Conservation (phyloP, 2,797 vertebrate genomes). For the Sebastes minor region DNA sequence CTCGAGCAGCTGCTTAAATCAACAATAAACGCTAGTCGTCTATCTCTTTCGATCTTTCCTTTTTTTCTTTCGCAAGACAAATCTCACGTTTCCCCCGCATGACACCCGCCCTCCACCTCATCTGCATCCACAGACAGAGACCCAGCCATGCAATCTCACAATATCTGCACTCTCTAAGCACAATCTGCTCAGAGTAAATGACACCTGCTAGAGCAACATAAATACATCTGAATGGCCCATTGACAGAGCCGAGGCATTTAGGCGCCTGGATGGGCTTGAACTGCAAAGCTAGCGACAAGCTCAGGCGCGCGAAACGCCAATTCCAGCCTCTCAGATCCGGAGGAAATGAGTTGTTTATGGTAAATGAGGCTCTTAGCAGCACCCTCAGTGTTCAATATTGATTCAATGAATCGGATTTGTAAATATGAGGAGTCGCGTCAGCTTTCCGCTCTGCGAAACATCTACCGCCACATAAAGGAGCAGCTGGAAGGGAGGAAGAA, state of each 20-base stretch:
- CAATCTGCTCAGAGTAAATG: constrained; percentile 61
- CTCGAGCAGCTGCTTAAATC: background rate
- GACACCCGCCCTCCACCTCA: constrained; percentile 10
- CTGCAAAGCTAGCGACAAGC: constrained; percentile 58
- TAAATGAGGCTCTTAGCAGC: constrained; percentile 76
- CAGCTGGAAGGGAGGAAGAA: constrained; percentile 46
- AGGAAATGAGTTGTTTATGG: constrained; percentile 81
- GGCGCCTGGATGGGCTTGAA: constrained; percentile 48
- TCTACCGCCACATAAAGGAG: constrained; percentile 46
- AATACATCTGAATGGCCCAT: constrained; percentile 71
- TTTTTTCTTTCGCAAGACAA: background rate
- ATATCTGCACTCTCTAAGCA: constrained; percentile 31
- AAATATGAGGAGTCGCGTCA: constrained; percentile 69
- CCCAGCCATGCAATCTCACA: constrained; percentile 22
- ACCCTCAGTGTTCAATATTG: constrained; percentile 76
- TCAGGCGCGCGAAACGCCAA: constrained; percentile 57
- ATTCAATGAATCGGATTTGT: constrained; percentile 81
- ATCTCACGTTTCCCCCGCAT: background rate
- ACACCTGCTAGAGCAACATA: constrained; percentile 70
- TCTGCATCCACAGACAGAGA: constrained; percentile 32
- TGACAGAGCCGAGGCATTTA: constrained; percentile 55
- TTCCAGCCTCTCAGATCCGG: constrained; percentile 62
- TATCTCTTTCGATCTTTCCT: background rate
- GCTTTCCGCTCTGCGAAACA: constrained; percentile 55
- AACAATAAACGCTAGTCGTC: background rate